phyloP scores from a whole-genome alignment of 2,113 vertebrate species.

The Scatophagus argus region DNA sequence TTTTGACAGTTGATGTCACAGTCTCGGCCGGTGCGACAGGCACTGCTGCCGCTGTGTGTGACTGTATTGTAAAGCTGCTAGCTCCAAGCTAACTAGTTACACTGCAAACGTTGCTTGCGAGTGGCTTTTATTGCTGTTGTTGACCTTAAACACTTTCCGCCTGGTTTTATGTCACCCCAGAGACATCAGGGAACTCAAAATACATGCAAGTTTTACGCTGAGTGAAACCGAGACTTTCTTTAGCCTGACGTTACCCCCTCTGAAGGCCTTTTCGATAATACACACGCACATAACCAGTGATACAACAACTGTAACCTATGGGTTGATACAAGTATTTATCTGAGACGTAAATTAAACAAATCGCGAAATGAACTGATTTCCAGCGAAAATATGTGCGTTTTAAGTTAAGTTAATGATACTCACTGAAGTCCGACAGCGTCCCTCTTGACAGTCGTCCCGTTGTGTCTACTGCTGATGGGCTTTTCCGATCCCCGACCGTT shows the following conservation, averaged over 20 bases:
- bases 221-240: slow-evolving; percentile 33
- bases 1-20: slow-evolving; percentile 25
- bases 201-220: neutral
- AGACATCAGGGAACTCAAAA: neutral
- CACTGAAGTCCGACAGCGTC: slow-evolving; percentile 41
- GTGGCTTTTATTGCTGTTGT: neutral
- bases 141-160: neutral
- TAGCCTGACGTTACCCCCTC: slow-evolving; percentile 62
- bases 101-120: neutral
- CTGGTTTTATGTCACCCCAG: neutral
- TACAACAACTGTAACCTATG: slow-evolving; percentile 33
- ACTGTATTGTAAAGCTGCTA: slow-evolving; percentile 25
- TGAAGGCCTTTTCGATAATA: slow-evolving; percentile 70
- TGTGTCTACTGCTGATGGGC: slow-evolving; percentile 52
- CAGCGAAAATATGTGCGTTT: neutral
- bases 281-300: slow-evolving; percentile 49
- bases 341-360: neutral
- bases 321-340: slow-evolving; percentile 17
- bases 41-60: slow-evolving; percentile 5
- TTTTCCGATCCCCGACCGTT: slow-evolving; percentile 57
- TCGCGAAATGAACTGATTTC: neutral
- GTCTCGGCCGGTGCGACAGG: slow-evolving; percentile 9
- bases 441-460: slow-evolving; percentile 44
- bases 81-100: slow-evolving; percentile 62
- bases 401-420: slow-evolving; percentile 48